Base-by-base conservation (phyloP, 1,140 invertebrate genomes). In the Apocrypta bakeri region DNA sequence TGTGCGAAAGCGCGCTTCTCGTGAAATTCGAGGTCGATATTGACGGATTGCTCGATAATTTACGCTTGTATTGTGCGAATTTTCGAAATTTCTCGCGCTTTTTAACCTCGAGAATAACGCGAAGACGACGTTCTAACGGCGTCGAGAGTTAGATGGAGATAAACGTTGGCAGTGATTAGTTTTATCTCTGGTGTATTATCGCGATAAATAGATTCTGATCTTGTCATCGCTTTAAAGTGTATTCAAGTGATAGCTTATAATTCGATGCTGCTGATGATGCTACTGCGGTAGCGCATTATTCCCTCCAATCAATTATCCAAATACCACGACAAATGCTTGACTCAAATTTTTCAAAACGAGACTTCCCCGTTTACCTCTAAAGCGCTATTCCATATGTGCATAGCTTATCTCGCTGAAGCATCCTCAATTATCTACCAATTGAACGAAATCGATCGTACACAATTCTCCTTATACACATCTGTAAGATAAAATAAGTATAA, bases 61-160 rank as follows among this genome's bases (percentile, higher is more conserved):
- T 17, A 21, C 48, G 48, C 21, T 1, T 14, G 17, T 4, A n/a
- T n/a, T n/a, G n/a, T 56, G 14, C 48, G 3, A 56, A 1, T 17
- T 17, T 56, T 56, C n/a, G n/a, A n/a, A n/a, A n/a, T n/a, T n/a
- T n/a, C n/a, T n/a, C n/a, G n/a, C n/a, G n/a, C n/a, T 48, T 21
- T 48, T 48, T 48, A 48, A 37, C 37, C 37, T 79, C 42, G 66
- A 63, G 24, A 81, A 68, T n/a, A n/a, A n/a, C n/a, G n/a, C n/a
- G n/a, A n/a, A n/a, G n/a, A n/a, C n/a, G n/a, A n/a, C n/a, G n/a
- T n/a, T n/a, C n/a, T n/a, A n/a, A n/a, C n/a, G n/a, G n/a, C 48
- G 17, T 3, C 1, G 48, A n/a, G 48, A 17, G 12, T 9, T 9
- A 31, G 6, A 56, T 56, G n/a, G n/a, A 56, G 48, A 56, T 56